These are phyloP conservation scores for Calonectris borealis DNA, from an alignment of 2,113 vertebrate species.

Conservation along the genomic window DNA sequence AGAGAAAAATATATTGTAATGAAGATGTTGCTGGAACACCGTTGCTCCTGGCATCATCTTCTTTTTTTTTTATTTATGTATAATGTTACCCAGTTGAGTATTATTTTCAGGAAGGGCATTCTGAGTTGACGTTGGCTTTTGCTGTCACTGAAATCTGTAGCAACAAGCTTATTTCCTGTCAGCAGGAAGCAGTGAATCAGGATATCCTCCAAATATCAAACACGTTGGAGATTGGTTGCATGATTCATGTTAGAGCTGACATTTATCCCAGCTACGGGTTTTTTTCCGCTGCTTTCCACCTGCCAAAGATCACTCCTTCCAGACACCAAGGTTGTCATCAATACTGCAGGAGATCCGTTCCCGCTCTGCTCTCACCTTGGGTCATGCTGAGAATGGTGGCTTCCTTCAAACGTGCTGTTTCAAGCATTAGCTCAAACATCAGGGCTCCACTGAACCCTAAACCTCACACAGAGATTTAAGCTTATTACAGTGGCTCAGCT, in stretches of 20 bases:
- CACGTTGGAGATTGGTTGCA: not conserved
- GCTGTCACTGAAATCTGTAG: constrained; percentile 48
- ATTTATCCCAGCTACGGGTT: not conserved
- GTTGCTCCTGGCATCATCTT: not conserved
- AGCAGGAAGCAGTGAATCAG: constrained; percentile 60
- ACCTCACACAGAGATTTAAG: not conserved
- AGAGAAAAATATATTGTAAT: not conserved
- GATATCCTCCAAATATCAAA: constrained; percentile 53
- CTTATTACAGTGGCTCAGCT: not conserved
- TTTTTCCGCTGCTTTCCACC: not conserved
- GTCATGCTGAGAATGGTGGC: not conserved
- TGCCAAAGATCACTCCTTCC: constrained; percentile 21
- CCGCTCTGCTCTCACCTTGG: not conserved
- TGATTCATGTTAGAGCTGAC: constrained; percentile 63
- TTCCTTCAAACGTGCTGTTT: not conserved
- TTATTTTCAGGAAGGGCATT: not conserved
- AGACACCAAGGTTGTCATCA: not conserved
- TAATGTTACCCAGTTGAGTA: not conserved
- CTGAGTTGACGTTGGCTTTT: constrained; percentile 18
- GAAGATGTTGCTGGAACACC: not conserved
- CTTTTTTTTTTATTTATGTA: not conserved
- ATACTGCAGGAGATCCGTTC: not conserved
- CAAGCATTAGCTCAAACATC: not conserved
- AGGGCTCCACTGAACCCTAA: not conserved
- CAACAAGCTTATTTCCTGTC: constrained; percentile 50